Evolutionary conservation across 2,113 vertebrate genomes (phyloP), one percentile per base, ranked within the genome.

Genomic region (Amphiprion ocellaris): DNA sequence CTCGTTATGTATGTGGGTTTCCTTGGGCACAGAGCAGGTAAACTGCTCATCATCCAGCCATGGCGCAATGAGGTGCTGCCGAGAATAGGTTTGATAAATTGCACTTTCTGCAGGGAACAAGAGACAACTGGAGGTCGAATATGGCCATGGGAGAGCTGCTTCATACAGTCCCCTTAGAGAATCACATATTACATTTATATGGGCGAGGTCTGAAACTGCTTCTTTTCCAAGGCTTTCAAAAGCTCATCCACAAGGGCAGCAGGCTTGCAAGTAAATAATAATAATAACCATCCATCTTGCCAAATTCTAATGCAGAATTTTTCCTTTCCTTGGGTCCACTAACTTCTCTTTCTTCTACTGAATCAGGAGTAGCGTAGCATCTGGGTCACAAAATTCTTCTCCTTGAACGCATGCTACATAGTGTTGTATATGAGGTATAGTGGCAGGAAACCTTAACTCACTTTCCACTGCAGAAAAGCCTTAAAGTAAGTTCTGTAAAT

Each of bases 251-350:
- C 64, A 73, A 74, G 83, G 58, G 66, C 83, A 81, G 55, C 67
- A 12, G 54, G n/a, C 58, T 66, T 7, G 15, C 69, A 65, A 78
- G 81, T 77, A 83, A 89, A 84, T 84, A 83, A 75, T 88, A 83
- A 75, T 88, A 87, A 87, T 79, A 64, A 77, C 79, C 74, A 89
- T 91, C 89, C 72, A 87, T 90, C 88, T 86, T 78, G 60, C 19
- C 19, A 77, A 86, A 80, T 71, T 53, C 68, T 80, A 82, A 82
- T 76, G 60, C 81, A 65, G 69, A 72, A 80, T 82, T 75, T 79
- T 86, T 30, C 30, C 54, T 77, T 76, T 76, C 58, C 15, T 60
- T 62, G 30, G 58, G 49, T 50, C 67, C 10, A 19, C 23, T 53
- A 23, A 47, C 59, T 50, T 60, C 46, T 49, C 41, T 61, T 75